A percentile compares a stretch with the other conserved stretches of the same genome.
Evolutionary conservation across 2,888 invertebrate species (phyloP).

Genomic region (Clepsis dumicolana): DNA sequence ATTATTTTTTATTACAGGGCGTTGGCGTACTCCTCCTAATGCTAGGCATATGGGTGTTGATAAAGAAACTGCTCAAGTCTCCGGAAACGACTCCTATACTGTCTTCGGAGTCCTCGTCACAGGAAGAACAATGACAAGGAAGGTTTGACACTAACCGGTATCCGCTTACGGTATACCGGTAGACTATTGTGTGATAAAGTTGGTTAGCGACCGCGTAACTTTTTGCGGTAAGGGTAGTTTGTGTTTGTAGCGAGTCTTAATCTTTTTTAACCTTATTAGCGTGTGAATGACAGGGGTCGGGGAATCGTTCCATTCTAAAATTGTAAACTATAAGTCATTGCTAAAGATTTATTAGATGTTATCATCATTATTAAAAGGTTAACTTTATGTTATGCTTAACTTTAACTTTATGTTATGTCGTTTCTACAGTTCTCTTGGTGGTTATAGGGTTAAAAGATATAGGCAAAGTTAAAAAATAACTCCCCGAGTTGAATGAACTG

Average conservation of each 20-base stretch:
- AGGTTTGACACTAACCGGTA: background rate
- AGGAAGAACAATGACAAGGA: constrained; percentile 37
- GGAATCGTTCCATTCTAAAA: too few relatives aligned
- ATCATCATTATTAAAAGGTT: too few relatives aligned
- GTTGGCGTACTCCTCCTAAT: constrained; percentile 67
- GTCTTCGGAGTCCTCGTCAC: constrained; percentile 14
- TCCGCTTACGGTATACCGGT: constrained; percentile 2
- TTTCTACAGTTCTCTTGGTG: too few relatives aligned
- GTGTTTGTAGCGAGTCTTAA: background rate
- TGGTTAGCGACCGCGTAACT: background rate
- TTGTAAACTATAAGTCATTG: too few relatives aligned
- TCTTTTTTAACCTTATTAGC: background rate
- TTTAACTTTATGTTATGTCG: too few relatives aligned
- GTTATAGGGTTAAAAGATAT: too few relatives aligned
- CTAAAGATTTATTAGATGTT: too few relatives aligned
- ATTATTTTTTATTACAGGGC: constrained; percentile 55
- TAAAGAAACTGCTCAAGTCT: constrained; percentile 61
- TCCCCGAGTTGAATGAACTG: too few relatives aligned
- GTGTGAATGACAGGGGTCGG: too few relatives aligned
- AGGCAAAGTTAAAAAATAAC: too few relatives aligned
- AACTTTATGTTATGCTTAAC: too few relatives aligned
- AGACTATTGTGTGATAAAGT: background rate
- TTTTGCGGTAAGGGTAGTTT: background rate
- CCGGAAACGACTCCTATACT: constrained; percentile 63
- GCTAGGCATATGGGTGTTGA: constrained; percentile 64